Evolutionary conservation across 2,113 vertebrate genomes (phyloP), one percentile per base, ranked within the genome.

Genomic region (Indri indri): DNA sequence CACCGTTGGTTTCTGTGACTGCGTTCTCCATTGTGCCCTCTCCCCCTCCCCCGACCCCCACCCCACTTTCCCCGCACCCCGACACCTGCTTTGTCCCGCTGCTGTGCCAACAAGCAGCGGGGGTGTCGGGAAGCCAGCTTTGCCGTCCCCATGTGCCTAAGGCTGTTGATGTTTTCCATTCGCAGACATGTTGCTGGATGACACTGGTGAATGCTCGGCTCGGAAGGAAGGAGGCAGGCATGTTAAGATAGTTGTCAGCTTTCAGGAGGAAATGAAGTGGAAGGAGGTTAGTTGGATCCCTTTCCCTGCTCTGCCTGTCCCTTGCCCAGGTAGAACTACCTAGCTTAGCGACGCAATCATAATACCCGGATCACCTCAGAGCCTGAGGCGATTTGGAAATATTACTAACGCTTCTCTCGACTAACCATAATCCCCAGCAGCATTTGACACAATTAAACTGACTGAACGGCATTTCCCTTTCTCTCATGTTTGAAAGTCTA

Each of bases 101-200:
- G 13, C 96, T 91, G 3, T 57, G 94, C 89, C 81, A 22, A 14
- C 79, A 23, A 50, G 96, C 96, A 13, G 2, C 65, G 59, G 94
- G 95, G 95, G 87, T 50, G 4, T 98, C 90, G 9, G 97, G 95
- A 97, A 92, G 89, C 97, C 52, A 5, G 92, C 90, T 34, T 50
- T 84, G 96, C 97, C 89, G 25, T 37, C 96, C 83, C 87, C 97
- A 52, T 70, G 88, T 96, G 97, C 95, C 97, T 98, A 94, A 98
- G 94, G 96, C 65, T 97, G 93, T 94, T 96, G 98, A 92, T 98
- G 97, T 98, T 98, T 98, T 97, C 87, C 97, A 82, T 97, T 97
- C 95, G 68, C 98, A 99, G 99, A 99, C 98, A 99, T 99, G 99
- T 98, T 99, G 96, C 98, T 99, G 97, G 99, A 99, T 96, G 99